Base-by-base conservation (phyloP, 2,113 vertebrate species). In the Dolichotis patagonum region DNA sequence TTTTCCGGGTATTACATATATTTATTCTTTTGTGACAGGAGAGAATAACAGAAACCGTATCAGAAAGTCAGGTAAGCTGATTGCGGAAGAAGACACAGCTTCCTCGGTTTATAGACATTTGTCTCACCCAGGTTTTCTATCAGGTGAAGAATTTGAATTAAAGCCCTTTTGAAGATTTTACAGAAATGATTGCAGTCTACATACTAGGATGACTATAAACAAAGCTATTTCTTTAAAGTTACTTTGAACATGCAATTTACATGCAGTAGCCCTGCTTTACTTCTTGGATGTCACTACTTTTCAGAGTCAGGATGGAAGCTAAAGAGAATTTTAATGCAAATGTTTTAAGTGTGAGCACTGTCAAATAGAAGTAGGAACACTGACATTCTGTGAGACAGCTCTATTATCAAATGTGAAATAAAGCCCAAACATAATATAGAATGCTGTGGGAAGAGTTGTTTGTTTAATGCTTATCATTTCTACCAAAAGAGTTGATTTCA, bases 21-120 rank as follows among this genome's bases (percentile, higher is more conserved):
- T 98, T 98, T 98, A 94, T 96, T 98, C 98, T 98, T 96, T 96
- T 97, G 84, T 81, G 94, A 95, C 96, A 97, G 97, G 94, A 94
- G 78, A 97, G 97, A 98, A 97, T 97, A 98, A 98, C 98, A 98
- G 97, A 97, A 97, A 95, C 96, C 86, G 88, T 98, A 95, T 97
- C 97, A 94, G 97, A 96, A 95, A 98, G 92, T 97, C 96, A 98
- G 98, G 91, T 92, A 94, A 98, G 95, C 97, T 91, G 97, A 86
- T 95, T 95, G 96, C 95, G 5, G 96, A 98, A 98, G 97, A 97
- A 98, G 97, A 97, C 97, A 95, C 73, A 97, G 26, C 97, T 98
- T 97, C 98, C 93, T 98, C 98, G 94, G 97, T 97, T 97, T 97
- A 95, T 93, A 96, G 90, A 93, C 94, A 98, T 98, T 98, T 98